Percentiles rank a stretch among this genome's conserved stretches.
phyloP scores from a whole-genome alignment of 2,888 invertebrate genomes.

The Melieria picta region DNA sequence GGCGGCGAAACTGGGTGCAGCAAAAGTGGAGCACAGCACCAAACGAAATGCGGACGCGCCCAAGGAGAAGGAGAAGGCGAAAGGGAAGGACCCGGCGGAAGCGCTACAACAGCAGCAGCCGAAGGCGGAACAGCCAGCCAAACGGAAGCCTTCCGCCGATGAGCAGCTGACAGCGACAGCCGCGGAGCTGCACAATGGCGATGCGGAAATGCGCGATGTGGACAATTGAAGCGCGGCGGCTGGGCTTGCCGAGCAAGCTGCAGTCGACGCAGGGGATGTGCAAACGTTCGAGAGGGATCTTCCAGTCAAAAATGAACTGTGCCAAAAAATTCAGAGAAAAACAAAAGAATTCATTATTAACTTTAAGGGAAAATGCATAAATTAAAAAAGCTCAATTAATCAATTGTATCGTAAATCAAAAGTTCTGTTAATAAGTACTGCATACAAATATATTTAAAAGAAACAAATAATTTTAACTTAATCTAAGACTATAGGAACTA shows the following conservation, averaged over 20 bases:
- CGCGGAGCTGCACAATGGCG: conserved; percentile 20
- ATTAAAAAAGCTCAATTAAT: no score
- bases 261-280: conserved; percentile 7
- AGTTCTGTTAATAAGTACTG: no score
- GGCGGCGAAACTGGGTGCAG: conserved; percentile 47
- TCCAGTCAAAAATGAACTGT: conserved; percentile 57
- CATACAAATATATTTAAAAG: no score
- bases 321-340: conserved; percentile 51
- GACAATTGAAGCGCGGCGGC: conserved; percentile 43
- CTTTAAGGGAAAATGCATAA: no score
- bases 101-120: no score
- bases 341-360: background rate
- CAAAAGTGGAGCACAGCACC: conserved; percentile 13
- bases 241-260: conserved; percentile 24
- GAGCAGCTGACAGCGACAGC: background rate
- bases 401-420: no score
- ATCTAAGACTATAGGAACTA: no score
- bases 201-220: conserved; percentile 54
- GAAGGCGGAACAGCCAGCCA: background rate
- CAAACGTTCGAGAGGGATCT: conserved; percentile 40
- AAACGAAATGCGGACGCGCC: conserved; percentile 1
- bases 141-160: conserved; percentile 8
- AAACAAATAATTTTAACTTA: no score
- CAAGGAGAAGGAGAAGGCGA: background rate
- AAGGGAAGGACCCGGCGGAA: no score